Evolutionary conservation across 2,888 invertebrate genomes (phyloP).

Genomic region (Sinodicranocentrus sp.): DNA sequence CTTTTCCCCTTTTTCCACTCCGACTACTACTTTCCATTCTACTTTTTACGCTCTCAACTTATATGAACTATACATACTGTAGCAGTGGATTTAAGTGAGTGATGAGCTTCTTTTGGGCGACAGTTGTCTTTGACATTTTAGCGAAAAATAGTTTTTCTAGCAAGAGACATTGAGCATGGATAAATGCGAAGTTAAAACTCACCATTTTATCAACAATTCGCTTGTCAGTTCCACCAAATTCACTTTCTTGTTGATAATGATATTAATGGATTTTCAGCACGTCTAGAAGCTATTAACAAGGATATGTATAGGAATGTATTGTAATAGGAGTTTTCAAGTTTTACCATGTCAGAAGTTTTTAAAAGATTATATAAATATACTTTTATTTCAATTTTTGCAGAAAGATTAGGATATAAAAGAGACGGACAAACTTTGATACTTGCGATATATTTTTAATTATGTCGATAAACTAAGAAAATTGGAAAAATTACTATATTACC

Average conservation of each 20-base stretch:
- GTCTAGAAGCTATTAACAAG: too few relatives aligned
- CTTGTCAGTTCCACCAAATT: not conserved
- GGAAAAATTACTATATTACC: too few relatives aligned
- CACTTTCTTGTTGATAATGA: not conserved
- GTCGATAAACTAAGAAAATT: too few relatives aligned
- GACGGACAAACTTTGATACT: too few relatives aligned
- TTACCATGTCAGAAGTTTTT: too few relatives aligned
- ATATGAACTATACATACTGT: not conserved
- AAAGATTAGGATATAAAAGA: too few relatives aligned
- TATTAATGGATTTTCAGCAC: too few relatives aligned
- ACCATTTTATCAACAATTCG: slow-evolving; percentile 46
- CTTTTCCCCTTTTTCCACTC: slow-evolving; percentile 36
- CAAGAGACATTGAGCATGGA: not conserved
- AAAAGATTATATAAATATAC: too few relatives aligned
- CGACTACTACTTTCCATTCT: slow-evolving; percentile 14
- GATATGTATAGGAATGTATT: too few relatives aligned
- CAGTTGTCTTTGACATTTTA: slow-evolving; percentile 60
- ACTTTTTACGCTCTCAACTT: not conserved
- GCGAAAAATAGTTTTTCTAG: not conserved
- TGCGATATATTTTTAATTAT: too few relatives aligned
- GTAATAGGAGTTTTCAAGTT: too few relatives aligned
- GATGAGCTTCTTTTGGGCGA: slow-evolving; percentile 16
- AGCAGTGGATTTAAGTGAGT: not conserved
- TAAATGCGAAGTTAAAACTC: slow-evolving; percentile 26
- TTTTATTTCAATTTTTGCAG: too few relatives aligned